These are phyloP conservation scores for Rattus rattus DNA, from an alignment of 2,113 vertebrate genomes.

Conservation along the genomic window DNA sequence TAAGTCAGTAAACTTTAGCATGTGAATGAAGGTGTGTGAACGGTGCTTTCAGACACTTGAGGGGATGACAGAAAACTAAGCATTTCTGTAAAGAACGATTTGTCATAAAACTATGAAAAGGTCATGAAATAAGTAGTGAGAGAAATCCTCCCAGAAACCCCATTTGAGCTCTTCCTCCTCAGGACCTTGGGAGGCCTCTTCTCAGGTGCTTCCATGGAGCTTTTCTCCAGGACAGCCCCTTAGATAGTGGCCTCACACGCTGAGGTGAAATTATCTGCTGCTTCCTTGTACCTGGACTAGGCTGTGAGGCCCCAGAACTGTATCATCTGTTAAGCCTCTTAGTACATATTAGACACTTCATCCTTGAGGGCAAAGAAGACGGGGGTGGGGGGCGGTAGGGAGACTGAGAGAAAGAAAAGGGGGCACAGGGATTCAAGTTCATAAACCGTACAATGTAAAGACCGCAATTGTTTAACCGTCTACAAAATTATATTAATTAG, in stretches of 20 bases:
- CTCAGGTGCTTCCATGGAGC: neutral
- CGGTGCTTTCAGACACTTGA: neutral
- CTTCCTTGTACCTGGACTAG: neutral
- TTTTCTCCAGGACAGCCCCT: fast-evolving
- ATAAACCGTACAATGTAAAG: constrained; percentile 2
- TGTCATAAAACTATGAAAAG: constrained; percentile 19
- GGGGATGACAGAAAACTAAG: neutral
- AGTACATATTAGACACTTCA: neutral
- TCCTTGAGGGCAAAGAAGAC: neutral
- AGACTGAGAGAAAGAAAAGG: neutral
- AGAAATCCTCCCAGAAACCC: neutral
- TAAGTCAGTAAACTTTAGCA: neutral
- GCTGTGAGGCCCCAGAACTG: neutral
- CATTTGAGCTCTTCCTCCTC: neutral
- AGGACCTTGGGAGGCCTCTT: neutral
- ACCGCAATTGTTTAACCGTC: neutral
- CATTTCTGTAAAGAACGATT: neutral
- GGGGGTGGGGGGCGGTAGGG: neutral
- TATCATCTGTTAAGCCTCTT: neutral
- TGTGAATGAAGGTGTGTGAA: neutral
- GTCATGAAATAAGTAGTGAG: neutral
- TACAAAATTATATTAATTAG: neutral
- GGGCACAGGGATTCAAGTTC: neutral
- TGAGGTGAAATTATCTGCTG: neutral
- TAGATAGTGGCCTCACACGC: neutral